These are phyloP conservation scores for Phrixothrix hirtus DNA, from an alignment of 2,888 invertebrate genomes.

Conservation along the genomic window DNA sequence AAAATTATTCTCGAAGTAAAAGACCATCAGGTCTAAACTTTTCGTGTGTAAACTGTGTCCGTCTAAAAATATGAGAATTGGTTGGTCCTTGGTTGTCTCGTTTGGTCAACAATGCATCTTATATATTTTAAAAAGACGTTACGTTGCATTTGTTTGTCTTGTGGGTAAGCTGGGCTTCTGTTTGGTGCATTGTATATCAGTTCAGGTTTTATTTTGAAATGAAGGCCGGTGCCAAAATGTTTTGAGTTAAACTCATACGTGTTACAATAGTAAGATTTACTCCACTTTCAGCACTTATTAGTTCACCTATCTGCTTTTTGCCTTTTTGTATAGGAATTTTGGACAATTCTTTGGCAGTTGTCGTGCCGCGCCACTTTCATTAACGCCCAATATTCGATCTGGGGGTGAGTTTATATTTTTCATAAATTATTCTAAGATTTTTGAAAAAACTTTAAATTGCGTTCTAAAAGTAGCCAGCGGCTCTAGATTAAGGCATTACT, in stretches of 20 bases:
- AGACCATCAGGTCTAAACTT: no score
- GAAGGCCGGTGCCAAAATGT: no score
- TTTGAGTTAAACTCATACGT: not conserved
- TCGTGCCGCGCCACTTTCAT: not conserved
- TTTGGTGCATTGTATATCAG: no score
- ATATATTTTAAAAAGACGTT: not conserved
- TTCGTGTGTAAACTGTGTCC: not conserved
- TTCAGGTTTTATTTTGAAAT: no score
- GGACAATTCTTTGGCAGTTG: not conserved
- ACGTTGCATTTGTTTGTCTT: not conserved
- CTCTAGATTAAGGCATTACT: no score
- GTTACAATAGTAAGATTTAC: constrained; percentile 1
- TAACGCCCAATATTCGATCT: not conserved
- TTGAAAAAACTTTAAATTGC: no score
- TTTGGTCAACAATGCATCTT: not conserved
- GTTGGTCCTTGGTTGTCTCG: not conserved
- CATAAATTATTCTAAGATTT: not conserved
- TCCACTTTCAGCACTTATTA: constrained; percentile 3
- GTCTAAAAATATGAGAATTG: not conserved
- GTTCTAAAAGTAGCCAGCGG: no score
- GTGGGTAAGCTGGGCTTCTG: not conserved
- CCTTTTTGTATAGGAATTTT: not conserved
- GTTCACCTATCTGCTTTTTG: not conserved
- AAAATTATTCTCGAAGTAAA: not conserved
- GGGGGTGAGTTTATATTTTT: constrained; percentile 1